phyloP scores from a whole-genome alignment of 2,797 vertebrate species.

The Malacoraja senta region DNA sequence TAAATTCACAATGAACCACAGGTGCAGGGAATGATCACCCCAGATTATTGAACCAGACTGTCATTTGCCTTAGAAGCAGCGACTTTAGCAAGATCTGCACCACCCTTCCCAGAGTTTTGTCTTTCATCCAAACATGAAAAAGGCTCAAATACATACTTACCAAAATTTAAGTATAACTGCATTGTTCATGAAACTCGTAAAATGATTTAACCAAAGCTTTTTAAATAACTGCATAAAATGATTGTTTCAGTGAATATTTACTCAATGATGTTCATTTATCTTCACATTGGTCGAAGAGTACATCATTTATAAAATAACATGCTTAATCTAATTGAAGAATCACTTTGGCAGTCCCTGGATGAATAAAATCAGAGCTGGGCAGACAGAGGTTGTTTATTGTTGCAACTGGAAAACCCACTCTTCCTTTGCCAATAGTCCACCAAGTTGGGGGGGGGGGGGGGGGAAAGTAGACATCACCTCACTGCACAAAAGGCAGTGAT shows the following conservation, averaged over 20 bases:
- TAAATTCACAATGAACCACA: background rate
- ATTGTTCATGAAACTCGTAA: background rate
- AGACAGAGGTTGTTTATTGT: no score
- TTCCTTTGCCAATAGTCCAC: background rate
- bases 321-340: background rate
- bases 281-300: no score
- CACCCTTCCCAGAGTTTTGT: background rate
- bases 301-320: background rate
- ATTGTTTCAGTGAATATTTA: background rate
- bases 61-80: background rate
- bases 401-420: background rate
- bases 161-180: background rate
- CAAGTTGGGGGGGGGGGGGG: no score
- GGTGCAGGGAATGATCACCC: background rate
- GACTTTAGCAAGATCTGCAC: background rate
- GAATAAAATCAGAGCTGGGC: background rate
- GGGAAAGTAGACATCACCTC: background rate
- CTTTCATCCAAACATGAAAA: background rate
- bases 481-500: background rate
- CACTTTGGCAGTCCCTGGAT: background rate
- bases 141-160: background rate
- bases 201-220: background rate
- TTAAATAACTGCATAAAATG: no score
- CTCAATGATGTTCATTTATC: background rate
- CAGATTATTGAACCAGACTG: background rate